Evolutionary conservation across 2,888 invertebrate genomes (phyloP), one percentile per base, ranked within the genome.

Genomic region (Drosophila lutescens): DNA sequence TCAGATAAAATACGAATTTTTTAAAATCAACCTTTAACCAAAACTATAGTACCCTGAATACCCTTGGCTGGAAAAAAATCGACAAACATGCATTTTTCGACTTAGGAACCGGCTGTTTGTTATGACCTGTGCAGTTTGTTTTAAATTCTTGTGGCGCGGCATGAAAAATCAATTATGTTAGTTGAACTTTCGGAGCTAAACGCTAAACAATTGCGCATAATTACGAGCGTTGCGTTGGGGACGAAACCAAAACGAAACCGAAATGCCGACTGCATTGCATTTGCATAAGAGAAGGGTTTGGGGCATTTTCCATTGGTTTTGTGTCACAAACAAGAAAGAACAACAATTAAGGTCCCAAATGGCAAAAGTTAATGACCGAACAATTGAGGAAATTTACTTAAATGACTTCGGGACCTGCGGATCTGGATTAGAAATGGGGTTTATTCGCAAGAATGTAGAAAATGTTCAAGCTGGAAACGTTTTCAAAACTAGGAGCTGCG

Each of bases 171-270:
- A 86, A 86, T 86, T 86, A 86, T 82, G 82, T 78, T 69, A 60
- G 71, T 57, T 73, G 74, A 86, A 85, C 74, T 77, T 75, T 78
- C 68, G 46, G 62, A 86, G 84, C 86, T 88, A 78, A 88, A 82
- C 80, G 76, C 83, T 83, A 86, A 88, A 79, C 89, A 89, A 86
- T 89, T 89, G 89, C 86, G 89, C 86, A 86, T 86, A 86, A 86
- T 86, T 85, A 89, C 74, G 59, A 53, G 56, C 58, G 62, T 55
- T 67, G 56, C 60, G 66, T 65, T 53, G 17, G 63, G 56, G 40
- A 36, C 61, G 57, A 46, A 36, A 38, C 36, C 57, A 38, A 61
- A 20, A 13, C 66, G 66, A 49, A 50, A 30, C 58, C 58, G 26
- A 30, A 54, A 38, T 54, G 66, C 66, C 20, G 67, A 46, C 84